phyloP scores from a whole-genome alignment of 2,888 invertebrate genomes.

The Teleogryllus oceanicus region DNA sequence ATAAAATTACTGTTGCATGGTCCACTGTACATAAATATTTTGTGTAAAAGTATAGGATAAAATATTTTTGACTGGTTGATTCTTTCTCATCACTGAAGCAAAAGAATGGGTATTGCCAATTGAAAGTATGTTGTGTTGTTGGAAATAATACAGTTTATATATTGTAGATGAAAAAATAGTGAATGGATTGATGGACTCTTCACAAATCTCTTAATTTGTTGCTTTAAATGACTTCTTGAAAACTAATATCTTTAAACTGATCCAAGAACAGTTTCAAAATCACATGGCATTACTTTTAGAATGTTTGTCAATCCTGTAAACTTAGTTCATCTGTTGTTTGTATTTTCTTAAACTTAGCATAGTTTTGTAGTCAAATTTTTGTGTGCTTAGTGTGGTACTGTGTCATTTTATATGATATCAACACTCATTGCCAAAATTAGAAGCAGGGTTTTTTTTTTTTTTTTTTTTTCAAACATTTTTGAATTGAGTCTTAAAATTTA shows the following conservation, averaged over 20 bases:
- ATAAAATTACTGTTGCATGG: neutral
- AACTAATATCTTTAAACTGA: too few relatives aligned
- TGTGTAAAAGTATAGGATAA: neutral
- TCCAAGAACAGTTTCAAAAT: too few relatives aligned
- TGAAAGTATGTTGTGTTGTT: neutral
- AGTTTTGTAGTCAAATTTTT: too few relatives aligned
- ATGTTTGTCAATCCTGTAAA: neutral
- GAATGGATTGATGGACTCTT: neutral
- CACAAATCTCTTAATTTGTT: too few relatives aligned
- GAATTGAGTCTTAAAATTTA: too few relatives aligned
- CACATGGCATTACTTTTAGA: too few relatives aligned
- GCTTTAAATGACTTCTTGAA: too few relatives aligned
- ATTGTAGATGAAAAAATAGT: neutral
- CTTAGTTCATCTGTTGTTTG: neutral
- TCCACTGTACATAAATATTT: slow-evolving; percentile 4
- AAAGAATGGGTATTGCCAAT: slow-evolving; percentile 1
- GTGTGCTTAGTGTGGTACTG: too few relatives aligned
- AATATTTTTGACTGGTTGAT: slow-evolving; percentile 18
- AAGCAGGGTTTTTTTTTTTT: too few relatives aligned
- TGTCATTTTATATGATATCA: too few relatives aligned
- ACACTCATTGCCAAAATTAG: too few relatives aligned
- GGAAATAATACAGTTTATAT: neutral
- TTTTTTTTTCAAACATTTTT: too few relatives aligned
- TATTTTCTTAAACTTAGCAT: neutral
- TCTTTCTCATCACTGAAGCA: neutral